Evolutionary conservation across 2,888 invertebrate species (phyloP), one percentile per base, ranked within the genome.

Genomic region (Tachina fera): DNA sequence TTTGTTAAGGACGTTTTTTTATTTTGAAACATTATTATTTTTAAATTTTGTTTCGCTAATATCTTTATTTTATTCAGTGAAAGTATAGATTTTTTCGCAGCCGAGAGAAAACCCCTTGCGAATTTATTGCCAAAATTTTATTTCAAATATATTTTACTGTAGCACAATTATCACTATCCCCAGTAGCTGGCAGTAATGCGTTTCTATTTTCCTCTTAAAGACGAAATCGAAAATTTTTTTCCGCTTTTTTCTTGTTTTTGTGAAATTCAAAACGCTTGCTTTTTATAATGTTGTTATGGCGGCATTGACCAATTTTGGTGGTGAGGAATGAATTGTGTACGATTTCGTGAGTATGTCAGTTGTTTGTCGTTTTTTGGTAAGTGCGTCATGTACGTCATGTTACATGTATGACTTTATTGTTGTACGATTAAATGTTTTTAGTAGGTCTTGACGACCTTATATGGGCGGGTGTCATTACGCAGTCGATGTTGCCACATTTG

Each of bases 381-480:
- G 76, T 83, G 76, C 82, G 71, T 79, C 84, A 84, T 84, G 84
- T 84, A 71, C 76, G 86, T 78, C 75, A 79, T 86, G 79, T 86
- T 76, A 86, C 79, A 86, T 86, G 86, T 83, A 76, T 56, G 75
- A 75, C 75, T 81, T 70, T 78, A 78, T 76, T 83, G 83, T 80
- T 79, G 72, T 74, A 53, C 68, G 74, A 79, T 79, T 76, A 81
- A 74, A 74, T 76, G 81, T 74, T 81, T 75, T 83, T 86, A 86
- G 86, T 86, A 86, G 86, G 83, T 86, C 86, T 86, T 68, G 60
- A 49, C 76, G 72, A 76, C 86, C 86, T 86, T 86, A 86, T 86
- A 83, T 83, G 86, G 86, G 83, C 86, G 86, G 86, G 83, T 86
- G 86, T 86, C 83, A 86, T 86, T 86, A 84, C 80, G 86, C 80